Evolutionary conservation across 2,888 invertebrate species (phyloP).

Genomic region (Cryptosula pallasiana): DNA sequence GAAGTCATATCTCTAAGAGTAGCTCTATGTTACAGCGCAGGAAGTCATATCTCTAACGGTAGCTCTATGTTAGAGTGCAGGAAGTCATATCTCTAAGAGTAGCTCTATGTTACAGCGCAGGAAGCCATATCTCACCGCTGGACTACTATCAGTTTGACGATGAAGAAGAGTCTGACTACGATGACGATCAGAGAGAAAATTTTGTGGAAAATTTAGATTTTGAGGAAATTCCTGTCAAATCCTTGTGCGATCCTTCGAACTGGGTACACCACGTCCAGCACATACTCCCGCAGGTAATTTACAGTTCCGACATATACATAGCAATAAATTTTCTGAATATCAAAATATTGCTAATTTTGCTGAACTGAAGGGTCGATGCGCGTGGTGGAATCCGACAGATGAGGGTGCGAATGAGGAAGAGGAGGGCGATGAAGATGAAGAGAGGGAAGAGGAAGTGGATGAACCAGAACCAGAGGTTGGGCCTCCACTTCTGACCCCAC

Average conservation of each 20-base stretch:
- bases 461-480: constrained; percentile 60
- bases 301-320: too few species aligned
- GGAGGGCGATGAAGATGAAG: constrained; percentile 59
- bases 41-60: too few species aligned
- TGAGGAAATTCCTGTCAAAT: constrained; percentile 62
- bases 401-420: constrained; percentile 37
- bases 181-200: constrained; percentile 25
- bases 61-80: too few species aligned
- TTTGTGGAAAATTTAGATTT: constrained; percentile 61
- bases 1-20: too few species aligned
- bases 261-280: constrained; percentile 75
- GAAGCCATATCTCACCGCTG: constrained; percentile 65
- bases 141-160: constrained; percentile 58
- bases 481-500: constrained; percentile 62
- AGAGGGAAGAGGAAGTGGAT: constrained; percentile 40
- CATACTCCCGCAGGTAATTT: constrained; percentile 60
- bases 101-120: constrained; percentile 55
- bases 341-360: too few species aligned
- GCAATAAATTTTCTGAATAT: too few species aligned
- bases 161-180: constrained; percentile 54
- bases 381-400: constrained; percentile 31
- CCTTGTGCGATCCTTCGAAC: constrained; percentile 63
- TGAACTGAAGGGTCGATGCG: constrained; percentile 6
- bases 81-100: too few species aligned
- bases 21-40: too few species aligned